Conservation (phyloP, 2,113 vertebrate genomes). For the Peromyscus polionotus region DNA sequence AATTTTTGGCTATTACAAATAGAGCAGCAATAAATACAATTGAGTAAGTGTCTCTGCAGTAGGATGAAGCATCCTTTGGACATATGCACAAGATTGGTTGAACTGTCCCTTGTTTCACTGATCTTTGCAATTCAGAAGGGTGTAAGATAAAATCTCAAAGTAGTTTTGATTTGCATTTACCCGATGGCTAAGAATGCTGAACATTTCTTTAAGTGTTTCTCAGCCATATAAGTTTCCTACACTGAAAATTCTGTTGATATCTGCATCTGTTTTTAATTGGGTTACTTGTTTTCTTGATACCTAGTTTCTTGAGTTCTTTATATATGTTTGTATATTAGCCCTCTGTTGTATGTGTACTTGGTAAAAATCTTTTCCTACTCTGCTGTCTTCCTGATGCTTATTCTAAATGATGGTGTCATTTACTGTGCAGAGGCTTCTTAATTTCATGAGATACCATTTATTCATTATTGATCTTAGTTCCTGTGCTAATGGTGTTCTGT, state of each 20-base stretch:
- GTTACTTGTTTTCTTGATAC: not conserved
- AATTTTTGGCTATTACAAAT: not conserved
- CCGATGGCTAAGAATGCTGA: not conserved
- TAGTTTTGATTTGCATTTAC: not conserved
- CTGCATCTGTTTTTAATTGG: not conserved
- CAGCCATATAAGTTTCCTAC: not conserved
- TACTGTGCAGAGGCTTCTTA: not conserved
- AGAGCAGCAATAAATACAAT: not conserved
- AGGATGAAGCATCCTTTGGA: not conserved
- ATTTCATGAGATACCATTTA: not conserved
- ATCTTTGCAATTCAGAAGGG: not conserved
- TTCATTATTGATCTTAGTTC: not conserved
- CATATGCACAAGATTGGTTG: not conserved
- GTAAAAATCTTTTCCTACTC: not conserved
- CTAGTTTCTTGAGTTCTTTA: not conserved
- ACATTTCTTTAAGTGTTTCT: not conserved
- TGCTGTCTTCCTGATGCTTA: not conserved
- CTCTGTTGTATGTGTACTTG: not conserved
- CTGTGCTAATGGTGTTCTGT: not conserved
- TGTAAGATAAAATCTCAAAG: not conserved
- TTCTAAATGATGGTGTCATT: not conserved
- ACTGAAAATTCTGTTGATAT: not conserved
- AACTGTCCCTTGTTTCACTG: too few relatives aligned
- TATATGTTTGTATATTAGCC: not conserved
- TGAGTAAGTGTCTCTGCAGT: not conserved